These are phyloP conservation scores for Nephila pilipes DNA, from an alignment of 1,140 invertebrate species.

Conservation along the genomic window DNA sequence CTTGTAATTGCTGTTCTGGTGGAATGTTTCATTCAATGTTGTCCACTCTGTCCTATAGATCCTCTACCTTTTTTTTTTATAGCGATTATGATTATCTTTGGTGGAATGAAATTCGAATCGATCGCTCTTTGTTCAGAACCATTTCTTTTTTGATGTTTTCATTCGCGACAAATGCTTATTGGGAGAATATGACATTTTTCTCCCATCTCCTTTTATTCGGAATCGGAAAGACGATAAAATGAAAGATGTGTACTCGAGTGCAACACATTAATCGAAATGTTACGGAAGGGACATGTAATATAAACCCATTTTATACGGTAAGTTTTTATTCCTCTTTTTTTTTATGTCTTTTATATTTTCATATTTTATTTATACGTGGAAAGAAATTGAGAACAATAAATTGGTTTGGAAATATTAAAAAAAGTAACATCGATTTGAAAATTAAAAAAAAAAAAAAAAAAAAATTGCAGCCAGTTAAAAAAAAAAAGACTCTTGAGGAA, in stretches of 20 bases:
- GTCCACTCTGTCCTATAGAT: neutral
- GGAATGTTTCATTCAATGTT: neutral
- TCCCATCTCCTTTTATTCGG: neutral
- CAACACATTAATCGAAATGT: neutral
- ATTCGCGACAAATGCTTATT: slow-evolving; percentile 2
- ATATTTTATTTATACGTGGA: too few species aligned
- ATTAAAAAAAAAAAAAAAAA: too few species aligned
- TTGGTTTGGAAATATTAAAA: too few species aligned
- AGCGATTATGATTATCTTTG: neutral
- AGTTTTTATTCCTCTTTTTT: neutral
- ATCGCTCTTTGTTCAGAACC: slow-evolving; percentile 3
- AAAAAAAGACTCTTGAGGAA: too few species aligned
- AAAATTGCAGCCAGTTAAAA: too few species aligned
- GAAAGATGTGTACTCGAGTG: neutral
- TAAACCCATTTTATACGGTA: neutral
- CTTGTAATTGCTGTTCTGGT: neutral
- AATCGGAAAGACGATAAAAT: slow-evolving; percentile 15
- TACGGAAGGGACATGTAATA: neutral
- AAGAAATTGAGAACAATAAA: too few species aligned
- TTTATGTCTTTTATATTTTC: too few species aligned
- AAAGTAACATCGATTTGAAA: too few species aligned
- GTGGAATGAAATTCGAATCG: neutral
- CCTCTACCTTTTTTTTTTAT: neutral
- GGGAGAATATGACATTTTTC: slow-evolving; percentile 23
- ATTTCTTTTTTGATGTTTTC: slow-evolving; percentile 6